phyloP scores from a whole-genome alignment of 1,140 invertebrate species.

The Tetragonula clypearis region DNA sequence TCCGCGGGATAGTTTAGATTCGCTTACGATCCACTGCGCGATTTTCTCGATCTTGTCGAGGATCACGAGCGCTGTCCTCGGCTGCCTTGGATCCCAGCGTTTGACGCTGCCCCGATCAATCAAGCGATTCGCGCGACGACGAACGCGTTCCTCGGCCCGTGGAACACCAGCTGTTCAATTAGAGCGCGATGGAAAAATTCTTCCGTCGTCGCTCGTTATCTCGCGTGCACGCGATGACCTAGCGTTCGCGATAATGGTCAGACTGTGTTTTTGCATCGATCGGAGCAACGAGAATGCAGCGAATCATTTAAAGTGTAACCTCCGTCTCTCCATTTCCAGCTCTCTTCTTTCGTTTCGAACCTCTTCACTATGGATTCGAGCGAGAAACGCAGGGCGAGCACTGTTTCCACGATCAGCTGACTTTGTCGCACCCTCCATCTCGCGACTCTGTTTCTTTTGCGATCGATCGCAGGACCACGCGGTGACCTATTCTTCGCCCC shows the following conservation, averaged over 20 bases:
- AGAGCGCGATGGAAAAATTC: not conserved
- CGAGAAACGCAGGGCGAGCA: not conserved
- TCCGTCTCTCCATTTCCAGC: not conserved
- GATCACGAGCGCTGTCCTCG: not conserved
- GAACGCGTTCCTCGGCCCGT: not conserved
- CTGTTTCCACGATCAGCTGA: not conserved
- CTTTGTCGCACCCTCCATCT: not conserved
- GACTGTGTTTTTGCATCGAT: not conserved
- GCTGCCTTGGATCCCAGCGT: not conserved
- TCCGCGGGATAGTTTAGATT: slow-evolving; percentile 19
- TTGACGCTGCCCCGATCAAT: not conserved
- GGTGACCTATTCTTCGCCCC: not conserved
- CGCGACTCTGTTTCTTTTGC: not conserved
- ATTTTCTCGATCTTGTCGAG: not conserved
- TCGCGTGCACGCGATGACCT: not conserved
- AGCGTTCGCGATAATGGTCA: not conserved
- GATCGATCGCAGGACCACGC: slow-evolving; percentile 46
- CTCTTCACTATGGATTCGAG: not conserved
- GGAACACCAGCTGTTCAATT: not conserved
- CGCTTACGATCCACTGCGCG: slow-evolving; percentile 33
- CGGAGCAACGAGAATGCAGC: not conserved
- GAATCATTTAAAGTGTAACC: not conserved
- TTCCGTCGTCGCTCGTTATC: not conserved
- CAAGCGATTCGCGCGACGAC: too few relatives aligned
- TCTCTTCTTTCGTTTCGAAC: not conserved